Conservation (phyloP, 2,888 invertebrate genomes). For the Eristalinus sepulchralis region DNA sequence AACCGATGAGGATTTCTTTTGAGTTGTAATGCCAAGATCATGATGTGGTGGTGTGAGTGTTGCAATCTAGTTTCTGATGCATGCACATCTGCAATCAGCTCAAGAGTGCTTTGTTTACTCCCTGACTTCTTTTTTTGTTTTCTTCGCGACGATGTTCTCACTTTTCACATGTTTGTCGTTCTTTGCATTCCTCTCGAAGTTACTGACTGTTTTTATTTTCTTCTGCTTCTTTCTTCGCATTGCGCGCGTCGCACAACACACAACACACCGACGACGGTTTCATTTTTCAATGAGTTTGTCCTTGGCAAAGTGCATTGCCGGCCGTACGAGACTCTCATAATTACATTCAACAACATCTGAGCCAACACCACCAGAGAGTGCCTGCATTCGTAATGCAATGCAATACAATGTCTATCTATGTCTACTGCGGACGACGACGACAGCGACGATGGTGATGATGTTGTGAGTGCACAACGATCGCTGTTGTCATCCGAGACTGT, state of each 20-base stretch:
- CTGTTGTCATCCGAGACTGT: background rate
- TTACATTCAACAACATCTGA: slow-evolving; percentile 58
- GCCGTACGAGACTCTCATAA: slow-evolving; percentile 68
- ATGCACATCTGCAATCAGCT: background rate
- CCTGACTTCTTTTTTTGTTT: background rate
- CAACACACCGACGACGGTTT: slow-evolving; percentile 48
- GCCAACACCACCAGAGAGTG: background rate
- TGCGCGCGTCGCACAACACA: background rate
- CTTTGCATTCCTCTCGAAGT: slow-evolving; percentile 54
- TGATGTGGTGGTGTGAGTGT: slow-evolving; percentile 26
- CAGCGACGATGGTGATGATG: slow-evolving; percentile 16
- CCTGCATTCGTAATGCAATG: background rate
- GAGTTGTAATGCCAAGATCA: slow-evolving; percentile 43
- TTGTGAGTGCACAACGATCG: background rate
- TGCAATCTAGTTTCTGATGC: background rate
- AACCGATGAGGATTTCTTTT: slow-evolving; percentile 8
- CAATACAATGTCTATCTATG: background rate
- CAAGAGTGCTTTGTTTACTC: slow-evolving; percentile 8
- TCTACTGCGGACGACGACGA: background rate
- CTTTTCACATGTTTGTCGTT: slow-evolving; percentile 67
- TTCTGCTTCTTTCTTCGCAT: background rate
- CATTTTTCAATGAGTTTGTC: slow-evolving; percentile 80
- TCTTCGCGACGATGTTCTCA: slow-evolving; percentile 54
- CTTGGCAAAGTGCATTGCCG: slow-evolving; percentile 80
- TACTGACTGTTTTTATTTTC: background rate